Evolutionary conservation across 1,140 invertebrate genomes (phyloP).

Genomic region (Phthorimaea operculella): DNA sequence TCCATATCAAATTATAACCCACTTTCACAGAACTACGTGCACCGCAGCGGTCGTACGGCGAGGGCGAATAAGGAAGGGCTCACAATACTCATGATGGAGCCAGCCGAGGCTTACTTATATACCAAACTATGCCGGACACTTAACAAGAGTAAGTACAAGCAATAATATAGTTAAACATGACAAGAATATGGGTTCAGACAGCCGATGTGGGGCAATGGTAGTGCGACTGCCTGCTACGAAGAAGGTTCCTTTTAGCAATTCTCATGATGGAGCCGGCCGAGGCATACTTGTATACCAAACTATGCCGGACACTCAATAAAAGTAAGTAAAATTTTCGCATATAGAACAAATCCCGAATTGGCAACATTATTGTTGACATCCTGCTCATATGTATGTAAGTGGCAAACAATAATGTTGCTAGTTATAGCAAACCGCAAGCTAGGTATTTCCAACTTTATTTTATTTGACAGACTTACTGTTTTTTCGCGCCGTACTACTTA

Average conservation of each 20-base stretch:
- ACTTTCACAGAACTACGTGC: slow-evolving; percentile 89
- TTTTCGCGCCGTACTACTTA: too few relatives aligned
- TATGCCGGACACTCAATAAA: slow-evolving; percentile 78
- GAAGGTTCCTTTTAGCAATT: too few relatives aligned
- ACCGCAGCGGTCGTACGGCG: slow-evolving; percentile 96
- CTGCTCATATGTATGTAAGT: too few relatives aligned
- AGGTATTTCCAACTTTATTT: too few relatives aligned
- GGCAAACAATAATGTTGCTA: too few relatives aligned
- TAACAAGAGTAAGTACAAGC: slow-evolving; percentile 80
- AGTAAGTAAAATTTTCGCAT: not conserved
- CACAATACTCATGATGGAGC: slow-evolving; percentile 92
- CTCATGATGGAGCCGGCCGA: slow-evolving; percentile 93
- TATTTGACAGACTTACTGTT: too few relatives aligned
- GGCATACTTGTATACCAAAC: slow-evolving; percentile 80
- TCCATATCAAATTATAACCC: too few relatives aligned
- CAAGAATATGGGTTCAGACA: too few relatives aligned
- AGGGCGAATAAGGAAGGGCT: slow-evolving; percentile 89
- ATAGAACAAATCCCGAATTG: not conserved
- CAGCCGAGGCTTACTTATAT: slow-evolving; percentile 84
- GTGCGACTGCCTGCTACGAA: not conserved
- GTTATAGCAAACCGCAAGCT: too few relatives aligned
- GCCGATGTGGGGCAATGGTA: too few relatives aligned
- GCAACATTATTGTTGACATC: not conserved
- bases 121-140: slow-evolving; percentile 84
- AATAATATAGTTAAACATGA: too few relatives aligned